Percentiles rank a stretch among this genome's conserved stretches.
Conservation (phyloP, 2,113 vertebrate species). For the Toxostoma redivivum region DNA sequence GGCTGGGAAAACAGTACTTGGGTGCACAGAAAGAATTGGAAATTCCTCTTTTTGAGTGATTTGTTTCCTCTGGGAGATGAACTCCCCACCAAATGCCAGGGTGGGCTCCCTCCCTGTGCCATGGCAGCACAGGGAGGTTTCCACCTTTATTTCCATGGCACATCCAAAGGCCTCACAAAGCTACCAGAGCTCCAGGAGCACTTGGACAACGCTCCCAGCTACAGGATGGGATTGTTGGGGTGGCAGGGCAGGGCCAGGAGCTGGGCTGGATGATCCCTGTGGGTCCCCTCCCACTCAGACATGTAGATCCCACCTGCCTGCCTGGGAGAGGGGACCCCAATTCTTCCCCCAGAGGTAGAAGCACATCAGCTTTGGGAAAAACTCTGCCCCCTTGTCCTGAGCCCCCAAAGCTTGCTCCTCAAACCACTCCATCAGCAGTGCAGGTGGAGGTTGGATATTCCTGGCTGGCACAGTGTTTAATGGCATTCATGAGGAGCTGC, state of each 20-base stretch:
- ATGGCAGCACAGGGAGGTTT: not conserved
- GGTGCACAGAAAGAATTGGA: not conserved
- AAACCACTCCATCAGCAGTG: not conserved
- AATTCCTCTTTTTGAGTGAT: not conserved
- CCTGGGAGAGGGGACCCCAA: not conserved
- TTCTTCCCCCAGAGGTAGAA: not conserved
- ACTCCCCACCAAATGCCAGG: fast-evolving
- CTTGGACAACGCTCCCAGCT: not conserved
- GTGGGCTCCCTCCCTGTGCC: not conserved
- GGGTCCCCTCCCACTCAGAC: not conserved
- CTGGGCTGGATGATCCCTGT: not conserved
- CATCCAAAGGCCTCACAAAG: not conserved
- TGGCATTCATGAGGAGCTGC: not conserved
- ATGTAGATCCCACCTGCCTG: not conserved
- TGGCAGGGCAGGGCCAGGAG: not conserved
- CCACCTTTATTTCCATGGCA: not conserved
- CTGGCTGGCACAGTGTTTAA: not conserved
- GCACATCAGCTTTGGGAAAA: not conserved
- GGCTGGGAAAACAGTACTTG: not conserved
- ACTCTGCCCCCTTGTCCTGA: not conserved
- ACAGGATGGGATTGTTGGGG: not conserved
- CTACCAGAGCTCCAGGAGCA: not conserved
- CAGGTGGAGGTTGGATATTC: not conserved
- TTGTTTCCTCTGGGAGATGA: not conserved
- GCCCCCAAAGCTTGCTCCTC: not conserved